A percentile compares a stretch with the other conserved stretches of the same genome.
Conservation (phyloP, 2,113 vertebrate genomes). For the Melanotaenia duboulayi region DNA sequence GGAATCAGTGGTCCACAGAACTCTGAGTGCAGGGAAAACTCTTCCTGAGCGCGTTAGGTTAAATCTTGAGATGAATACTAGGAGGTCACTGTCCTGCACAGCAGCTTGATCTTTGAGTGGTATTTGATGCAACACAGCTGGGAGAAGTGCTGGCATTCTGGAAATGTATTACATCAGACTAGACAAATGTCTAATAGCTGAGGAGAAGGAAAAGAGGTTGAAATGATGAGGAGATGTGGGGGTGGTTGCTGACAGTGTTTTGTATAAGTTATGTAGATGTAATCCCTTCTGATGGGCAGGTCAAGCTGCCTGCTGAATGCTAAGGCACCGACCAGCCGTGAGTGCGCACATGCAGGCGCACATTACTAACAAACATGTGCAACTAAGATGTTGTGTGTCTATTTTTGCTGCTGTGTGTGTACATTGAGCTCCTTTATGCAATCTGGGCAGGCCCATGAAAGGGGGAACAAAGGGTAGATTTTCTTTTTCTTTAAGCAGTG, state of each 20-base stretch:
- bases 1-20: conserved; percentile 36
- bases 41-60: neutral
- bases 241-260: conserved; percentile 54
- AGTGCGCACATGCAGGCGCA: conserved; percentile 3
- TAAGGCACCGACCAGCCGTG: conserved; percentile 16
- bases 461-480: conserved; percentile 56
- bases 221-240: conserved; percentile 41
- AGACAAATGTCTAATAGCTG: conserved; percentile 16
- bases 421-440: conserved; percentile 40
- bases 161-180: conserved; percentile 51
- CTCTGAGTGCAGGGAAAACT: neutral
- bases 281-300: conserved; percentile 67
- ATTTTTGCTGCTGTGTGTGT: conserved; percentile 32
- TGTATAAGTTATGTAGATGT: conserved; percentile 61
- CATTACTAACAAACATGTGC: conserved; percentile 6
- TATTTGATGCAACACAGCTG: conserved; percentile 57
- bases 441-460: conserved; percentile 45
- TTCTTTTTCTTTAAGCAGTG: conserved; percentile 54
- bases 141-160: conserved; percentile 32
- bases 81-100: conserved; percentile 25
- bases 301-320: conserved; percentile 46
- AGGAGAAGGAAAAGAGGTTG: conserved; percentile 31
- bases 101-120: conserved; percentile 13
- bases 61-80: conserved; percentile 22
- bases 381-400: conserved; percentile 10